These are phyloP conservation scores for Delphinapterus leucas DNA, from an alignment of 2,113 vertebrate species.

Conservation along the genomic window DNA sequence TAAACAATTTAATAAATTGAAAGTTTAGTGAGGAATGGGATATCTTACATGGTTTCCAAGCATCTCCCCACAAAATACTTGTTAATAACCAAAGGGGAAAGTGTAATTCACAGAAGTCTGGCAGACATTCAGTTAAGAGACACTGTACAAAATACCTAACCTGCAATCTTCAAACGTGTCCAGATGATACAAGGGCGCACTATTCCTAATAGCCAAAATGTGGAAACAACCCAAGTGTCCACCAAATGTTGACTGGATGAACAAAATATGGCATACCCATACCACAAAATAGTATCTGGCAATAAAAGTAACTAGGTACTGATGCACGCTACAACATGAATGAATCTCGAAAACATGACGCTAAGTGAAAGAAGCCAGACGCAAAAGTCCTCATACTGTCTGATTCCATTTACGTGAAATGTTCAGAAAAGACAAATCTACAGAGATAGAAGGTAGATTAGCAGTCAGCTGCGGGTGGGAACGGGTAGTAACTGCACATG, in stretches of 20 bases:
- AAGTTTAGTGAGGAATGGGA: background rate
- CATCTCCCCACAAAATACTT: background rate
- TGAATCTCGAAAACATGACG: background rate
- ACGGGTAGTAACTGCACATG: background rate
- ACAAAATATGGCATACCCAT: background rate
- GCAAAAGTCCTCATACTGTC: background rate
- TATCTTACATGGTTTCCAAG: background rate
- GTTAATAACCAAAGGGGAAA: background rate
- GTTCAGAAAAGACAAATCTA: background rate
- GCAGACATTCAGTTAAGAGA: background rate
- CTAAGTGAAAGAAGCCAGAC: background rate
- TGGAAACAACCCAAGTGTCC: background rate
- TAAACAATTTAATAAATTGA: background rate
- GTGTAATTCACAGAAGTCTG: background rate
- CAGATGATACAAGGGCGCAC: background rate
- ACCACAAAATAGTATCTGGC: background rate
- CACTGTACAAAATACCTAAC: background rate
- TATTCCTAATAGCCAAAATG: background rate
- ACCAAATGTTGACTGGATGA: background rate
- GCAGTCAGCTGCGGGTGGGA: background rate
- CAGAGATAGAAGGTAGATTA: background rate
- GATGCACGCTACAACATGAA: background rate
- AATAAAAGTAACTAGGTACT: background rate
- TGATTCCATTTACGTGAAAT: background rate
- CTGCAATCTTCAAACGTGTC: background rate